A percentile compares a stretch with the other conserved stretches of the same genome.
Evolutionary conservation across 1,140 invertebrate genomes (phyloP).

Genomic region (Nautilus pompilius): DNA sequence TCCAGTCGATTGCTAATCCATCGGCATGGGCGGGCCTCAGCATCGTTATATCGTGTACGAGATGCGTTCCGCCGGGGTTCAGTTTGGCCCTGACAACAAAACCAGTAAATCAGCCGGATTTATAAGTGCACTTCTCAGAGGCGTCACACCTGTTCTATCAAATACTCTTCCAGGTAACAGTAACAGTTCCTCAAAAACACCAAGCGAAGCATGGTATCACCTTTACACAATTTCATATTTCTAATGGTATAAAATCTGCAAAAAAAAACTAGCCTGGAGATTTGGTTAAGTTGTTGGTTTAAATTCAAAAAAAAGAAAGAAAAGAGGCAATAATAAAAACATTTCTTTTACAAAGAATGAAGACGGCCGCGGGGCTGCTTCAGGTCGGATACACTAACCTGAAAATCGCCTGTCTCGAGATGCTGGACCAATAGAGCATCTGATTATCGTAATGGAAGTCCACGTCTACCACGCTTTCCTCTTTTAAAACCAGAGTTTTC

Average conservation of each 20-base stretch:
- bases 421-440: slow-evolving; percentile 94
- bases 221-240: slow-evolving; percentile 1
- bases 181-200: neutral
- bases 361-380: neutral
- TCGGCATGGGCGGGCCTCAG: slow-evolving; percentile 80
- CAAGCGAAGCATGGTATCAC: neutral
- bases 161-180: neutral
- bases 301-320: neutral
- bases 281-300: neutral
- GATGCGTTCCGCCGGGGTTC: slow-evolving; percentile 56
- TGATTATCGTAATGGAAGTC: slow-evolving; percentile 73
- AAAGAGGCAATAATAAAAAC: neutral
- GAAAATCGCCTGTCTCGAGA: slow-evolving; percentile 83
- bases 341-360: neutral
- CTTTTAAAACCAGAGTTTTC: slow-evolving; percentile 29
- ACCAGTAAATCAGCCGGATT: slow-evolving; percentile 10
- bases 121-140: slow-evolving; percentile 1
- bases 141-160: neutral
- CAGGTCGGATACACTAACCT: slow-evolving; percentile 57
- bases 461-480: slow-evolving; percentile 56
- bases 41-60: slow-evolving; percentile 70
- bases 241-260: neutral
- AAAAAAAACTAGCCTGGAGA: neutral
- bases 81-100: slow-evolving; percentile 1
- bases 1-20: slow-evolving; percentile 94